Base-by-base conservation (phyloP, 92 coral and sea anemone species). In the Umimayanthus chanpuru region DNA sequence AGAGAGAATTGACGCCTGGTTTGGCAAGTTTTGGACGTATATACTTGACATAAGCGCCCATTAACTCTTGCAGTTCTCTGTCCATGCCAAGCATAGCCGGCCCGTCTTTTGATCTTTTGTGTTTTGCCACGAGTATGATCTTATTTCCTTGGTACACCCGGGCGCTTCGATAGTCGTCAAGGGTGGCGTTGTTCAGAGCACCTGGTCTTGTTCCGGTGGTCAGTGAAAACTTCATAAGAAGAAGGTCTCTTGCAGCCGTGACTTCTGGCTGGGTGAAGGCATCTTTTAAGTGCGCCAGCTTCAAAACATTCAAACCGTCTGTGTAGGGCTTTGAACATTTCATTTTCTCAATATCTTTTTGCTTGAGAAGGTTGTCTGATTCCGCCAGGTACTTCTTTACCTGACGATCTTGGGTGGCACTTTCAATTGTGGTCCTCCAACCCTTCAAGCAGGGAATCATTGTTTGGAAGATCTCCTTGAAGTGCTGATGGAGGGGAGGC, bases 31-130 rank as follows among this genome's bases (percentile, higher is more conserved):
- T 40, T 10, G 88, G 80, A 0, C 88, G 36, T n/a, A 85, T 44
- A 6, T 44, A 16, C 16, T 1, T 41, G 1, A 84, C 66, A 6
- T 70, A 84, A 2, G 18, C 10, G 8, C 25, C 47, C 80, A 85
- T 85, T 2, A 43, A 11, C 9, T 10, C 16, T 15, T 71, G 80
- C 25, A 85, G n/a, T 1, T 85, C 80, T 0, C 23, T 64, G 14
- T 18, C 9, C 79, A 71, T 71, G 6, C 64, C 28, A 25, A 43
- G 43, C 4, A 85, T 85, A 4, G 88, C 88, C 0, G 88, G 88
- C 0, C 88, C 88, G 12, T 85, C 88, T 23, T 85, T 72, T 5
- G 88, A 61, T 1, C 80, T 23, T 50, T 85, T 85, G 47, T 71
- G 88, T 9, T 20, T 25, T 1, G 88, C n/a, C 0, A 85, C 61